phyloP scores from a whole-genome alignment of 2,888 invertebrate species.

The Troides helena region DNA sequence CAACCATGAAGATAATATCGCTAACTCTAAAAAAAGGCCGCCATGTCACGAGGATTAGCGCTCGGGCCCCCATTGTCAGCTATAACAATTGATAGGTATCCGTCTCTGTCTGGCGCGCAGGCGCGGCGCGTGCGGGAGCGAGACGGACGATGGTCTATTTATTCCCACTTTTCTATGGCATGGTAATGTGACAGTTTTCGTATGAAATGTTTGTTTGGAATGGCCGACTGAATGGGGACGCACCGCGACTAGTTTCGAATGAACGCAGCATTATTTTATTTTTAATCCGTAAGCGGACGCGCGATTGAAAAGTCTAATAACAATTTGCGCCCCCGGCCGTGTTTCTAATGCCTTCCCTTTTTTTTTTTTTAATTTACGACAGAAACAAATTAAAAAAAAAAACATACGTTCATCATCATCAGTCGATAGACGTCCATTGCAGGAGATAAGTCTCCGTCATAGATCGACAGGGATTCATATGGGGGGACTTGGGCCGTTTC shows the following conservation, averaged over 20 bases:
- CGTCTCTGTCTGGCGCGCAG: conserved; percentile 54
- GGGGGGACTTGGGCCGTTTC: too few species aligned
- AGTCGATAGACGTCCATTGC: too few species aligned
- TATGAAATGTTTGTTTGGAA: conserved; percentile 76
- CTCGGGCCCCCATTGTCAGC: conserved; percentile 63
- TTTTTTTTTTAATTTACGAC: conserved; percentile 14
- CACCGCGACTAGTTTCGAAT: conserved; percentile 55
- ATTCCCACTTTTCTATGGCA: conserved; percentile 73
- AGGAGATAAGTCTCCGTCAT: too few species aligned
- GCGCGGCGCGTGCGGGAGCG: conserved; percentile 42
- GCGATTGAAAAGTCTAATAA: conserved; percentile 46
- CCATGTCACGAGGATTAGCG: conserved; percentile 76
- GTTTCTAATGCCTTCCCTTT: conserved; percentile 24
- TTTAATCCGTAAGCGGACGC: conserved; percentile 65
- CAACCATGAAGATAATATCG: conserved; percentile 63
- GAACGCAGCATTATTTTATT: conserved; percentile 63
- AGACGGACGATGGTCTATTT: conserved; percentile 62
- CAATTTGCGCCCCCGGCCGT: conserved; percentile 39
- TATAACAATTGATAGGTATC: conserved; percentile 70
- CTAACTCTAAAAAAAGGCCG: conserved; percentile 53
- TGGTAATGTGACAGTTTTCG: conserved; percentile 75
- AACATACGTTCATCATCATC: too few species aligned
- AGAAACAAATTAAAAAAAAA: conserved; percentile 6
- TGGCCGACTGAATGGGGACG: conserved; percentile 57
- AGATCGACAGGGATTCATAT: too few species aligned